Base-by-base conservation (phyloP, 2,888 invertebrate genomes). In the Lasiommata megera region DNA sequence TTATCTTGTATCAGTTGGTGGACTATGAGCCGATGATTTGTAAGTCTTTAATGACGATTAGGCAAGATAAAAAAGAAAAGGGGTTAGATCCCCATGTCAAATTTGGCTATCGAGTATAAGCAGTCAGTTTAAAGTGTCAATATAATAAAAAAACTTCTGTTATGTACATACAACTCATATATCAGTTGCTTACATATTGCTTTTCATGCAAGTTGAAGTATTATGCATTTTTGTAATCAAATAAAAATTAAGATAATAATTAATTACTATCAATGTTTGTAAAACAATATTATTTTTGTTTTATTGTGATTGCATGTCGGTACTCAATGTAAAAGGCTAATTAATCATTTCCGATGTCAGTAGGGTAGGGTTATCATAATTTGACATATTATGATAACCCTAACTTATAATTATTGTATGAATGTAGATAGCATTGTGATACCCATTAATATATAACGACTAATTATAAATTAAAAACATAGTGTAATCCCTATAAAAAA, bases 301-400 rank as follows among this genome's bases (percentile, higher is more conserved):
- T 47, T 47, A 17, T 47, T 34, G 7, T 47, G 16, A 34, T 47
- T 47, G n/a, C 47, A 16, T 47, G 34, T 16, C n/a, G 16, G 6
- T 8, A n/a, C 7, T 40, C 40, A 14, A 41, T 18, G 14, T 14
- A 12, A 5, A 23, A n/a, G 18, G 11, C n/a, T 18, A 37, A 37
- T 37, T 41, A 41, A 23, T 41, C 11, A 23, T 41, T 23, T 34
- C 34, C 34, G 34, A 36, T 36, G 47, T 18, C 17, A 34, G n/a
- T 18, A n/a, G 16, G 1, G 34, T 18, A 36, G n/a, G 34, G 34
- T 47, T 47, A 47, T 47, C 47, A 11, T 2, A 31, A n/a, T 6
- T 18, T 34, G 47, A 34, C 47, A 18, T n/a, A n/a, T n/a, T n/a
- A n/a, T n/a, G n/a, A n/a, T n/a, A n/a, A n/a, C n/a, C n/a, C n/a